Evolutionary conservation across 2,888 invertebrate species (phyloP), one percentile per base, ranked within the genome.

Genomic region (Matsumyia berberina): DNA sequence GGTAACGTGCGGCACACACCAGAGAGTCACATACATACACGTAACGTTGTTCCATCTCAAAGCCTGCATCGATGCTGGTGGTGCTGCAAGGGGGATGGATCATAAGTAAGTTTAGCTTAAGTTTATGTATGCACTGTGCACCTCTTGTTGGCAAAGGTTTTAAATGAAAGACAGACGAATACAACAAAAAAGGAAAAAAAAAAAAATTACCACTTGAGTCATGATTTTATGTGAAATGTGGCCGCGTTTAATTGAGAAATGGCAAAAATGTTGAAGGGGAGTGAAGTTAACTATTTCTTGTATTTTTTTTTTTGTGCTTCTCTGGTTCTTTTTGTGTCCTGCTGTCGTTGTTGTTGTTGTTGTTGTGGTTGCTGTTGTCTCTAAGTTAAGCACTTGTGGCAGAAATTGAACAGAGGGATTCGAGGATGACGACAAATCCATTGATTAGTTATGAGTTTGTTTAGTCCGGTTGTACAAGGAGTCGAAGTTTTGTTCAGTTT

Each of bases 191-290:
- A 73, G 24, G 24, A 57, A 15, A 24, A 60, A 46, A 57, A 15
- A 24, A 60, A 46, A 37, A 64, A 76, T 76, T 85, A 72, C 74
- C 70, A 80, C 74, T 85, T 85, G 80, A 80, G 74, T 85, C 85
- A 85, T 76, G 85, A 80, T 80, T 80, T 85, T 85, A 66, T 76
- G 70, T 80, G 80, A 85, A 85, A 80, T 85, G 85, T 80, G 66
- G 80, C 70, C 66, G 80, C 70, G 74, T 85, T 85, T 80, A 85
- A 80, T 85, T 85, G 85, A 85, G 85, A 85, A 80, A 85, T 85
- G 80, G 80, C 85, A 85, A 85, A 85, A 85, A 85, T 85, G 74
- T 85, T 76, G 70, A 76, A 85, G 85, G 80, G 57, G 85, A 76
- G 17, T 66, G 62, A 74, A 79, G 74, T 69, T 58, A 64, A 64